Evolutionary conservation across 2,888 invertebrate species (phyloP), one percentile per base, ranked within the genome.

Genomic region (Ptychoptera contaminata): DNA sequence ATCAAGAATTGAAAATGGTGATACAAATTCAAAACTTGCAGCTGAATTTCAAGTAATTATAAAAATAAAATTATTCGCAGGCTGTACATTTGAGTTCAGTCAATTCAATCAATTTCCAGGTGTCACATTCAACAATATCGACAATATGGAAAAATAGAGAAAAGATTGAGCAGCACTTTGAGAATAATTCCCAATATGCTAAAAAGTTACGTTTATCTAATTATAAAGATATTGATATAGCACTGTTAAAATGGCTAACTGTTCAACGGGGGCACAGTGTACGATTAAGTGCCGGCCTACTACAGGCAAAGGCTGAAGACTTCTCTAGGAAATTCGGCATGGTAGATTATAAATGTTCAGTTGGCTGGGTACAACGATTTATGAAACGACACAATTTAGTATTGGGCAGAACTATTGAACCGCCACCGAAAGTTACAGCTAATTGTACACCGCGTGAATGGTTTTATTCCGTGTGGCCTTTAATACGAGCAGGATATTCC

Each of bases 361-460:
- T 46, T 34, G 43, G 43, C 49, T 56, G 55, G 56, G 46, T 57
- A 41, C 50, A 54, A 48, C 50, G 55, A 42, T 54, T 52, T 45
- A 50, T 44, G 47, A 49, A 52, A 29, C 51, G 55, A 44, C 51
- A 54, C 48, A 56, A 56, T 51, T 23, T 23, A 23, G 52, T 53
- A 31, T 47, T 44, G 42, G 51, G 54, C 45, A 56, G 56, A 55
- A 46, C 54, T 46, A 45, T 48, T 45, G 53, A 54, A 47, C 23
- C 23, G 23, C 23, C 23, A 23, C 23, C 23, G 7, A 5, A 5
- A 23, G 7, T 23, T 5, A 7, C 3, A 7, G 4, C 23, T 3
- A 23, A 23, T 23, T 23, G 23, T 23, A 23, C 23, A 23, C 23
- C 23, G 7, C 23, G 23, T 23, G 23, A 23, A 7, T 23, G 23